These are phyloP conservation scores for Peromyscus californicus DNA, from an alignment of 2,113 vertebrate species.

Conservation along the genomic window DNA sequence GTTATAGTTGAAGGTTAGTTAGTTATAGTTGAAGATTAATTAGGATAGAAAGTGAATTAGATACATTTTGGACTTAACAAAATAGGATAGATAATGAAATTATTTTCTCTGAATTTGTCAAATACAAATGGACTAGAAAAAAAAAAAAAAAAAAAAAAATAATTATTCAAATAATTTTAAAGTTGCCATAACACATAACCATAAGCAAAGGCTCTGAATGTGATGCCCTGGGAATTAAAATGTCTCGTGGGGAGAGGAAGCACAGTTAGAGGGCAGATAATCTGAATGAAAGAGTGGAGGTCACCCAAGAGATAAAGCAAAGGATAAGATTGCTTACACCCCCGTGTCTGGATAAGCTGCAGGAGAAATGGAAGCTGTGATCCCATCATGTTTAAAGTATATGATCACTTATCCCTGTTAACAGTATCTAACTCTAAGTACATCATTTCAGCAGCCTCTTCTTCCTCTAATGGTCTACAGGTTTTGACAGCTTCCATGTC, in stretches of 20 bases:
- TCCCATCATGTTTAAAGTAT: not conserved
- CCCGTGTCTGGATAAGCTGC: not conserved
- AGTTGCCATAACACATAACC: not conserved
- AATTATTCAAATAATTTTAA: not conserved
- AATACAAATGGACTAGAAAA: no score
- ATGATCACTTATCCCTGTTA: not conserved
- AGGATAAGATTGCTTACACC: not conserved
- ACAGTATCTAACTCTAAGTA: not conserved
- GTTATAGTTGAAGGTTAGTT: no score
- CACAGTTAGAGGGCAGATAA: not conserved
- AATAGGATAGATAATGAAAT: no score
- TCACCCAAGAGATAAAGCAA: not conserved
- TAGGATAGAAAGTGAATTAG: no score
- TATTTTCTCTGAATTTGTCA: no score
- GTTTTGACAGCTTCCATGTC: not conserved
- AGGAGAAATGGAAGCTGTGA: not conserved
- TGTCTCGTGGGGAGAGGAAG: not conserved
- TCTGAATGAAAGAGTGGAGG: not conserved
- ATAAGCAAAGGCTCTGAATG: not conserved
- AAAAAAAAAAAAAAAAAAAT: no score
- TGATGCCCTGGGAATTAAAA: not conserved
- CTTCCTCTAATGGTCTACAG: not conserved
- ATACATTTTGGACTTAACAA: no score
- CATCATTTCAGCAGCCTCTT: not conserved
- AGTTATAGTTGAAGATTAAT: no score